Evolutionary conservation across 2,797 vertebrate genomes (phyloP).

Genomic region (Anableps anableps): DNA sequence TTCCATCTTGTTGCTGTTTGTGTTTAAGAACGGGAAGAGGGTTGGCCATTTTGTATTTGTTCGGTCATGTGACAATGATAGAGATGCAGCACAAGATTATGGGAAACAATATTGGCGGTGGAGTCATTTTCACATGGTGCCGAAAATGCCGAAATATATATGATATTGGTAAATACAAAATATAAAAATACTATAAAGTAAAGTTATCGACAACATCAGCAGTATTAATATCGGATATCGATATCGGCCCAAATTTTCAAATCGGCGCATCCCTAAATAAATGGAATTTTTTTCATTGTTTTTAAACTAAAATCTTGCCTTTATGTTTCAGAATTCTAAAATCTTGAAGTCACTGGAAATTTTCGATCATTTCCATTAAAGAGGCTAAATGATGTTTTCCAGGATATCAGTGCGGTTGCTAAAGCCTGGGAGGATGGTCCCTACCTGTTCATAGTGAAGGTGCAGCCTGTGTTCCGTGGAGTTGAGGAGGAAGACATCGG

Average conservation of each 20-base stretch:
- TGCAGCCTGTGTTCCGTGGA: conserved; percentile 66
- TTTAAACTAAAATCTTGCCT: neutral
- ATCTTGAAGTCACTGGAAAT: neutral
- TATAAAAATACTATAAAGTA: neutral
- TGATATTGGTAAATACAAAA: neutral
- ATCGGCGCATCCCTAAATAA: neutral
- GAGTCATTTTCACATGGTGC: neutral
- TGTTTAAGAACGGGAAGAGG: neutral
- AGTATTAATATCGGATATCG: neutral
- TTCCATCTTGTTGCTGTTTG: neutral
- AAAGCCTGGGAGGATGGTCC: conserved; percentile 93
- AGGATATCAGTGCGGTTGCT: conserved; percentile 87
- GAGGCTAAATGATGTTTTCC: neutral
- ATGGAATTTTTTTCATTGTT: neutral
- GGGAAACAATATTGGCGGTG: too few species aligned
- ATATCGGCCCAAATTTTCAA: neutral
- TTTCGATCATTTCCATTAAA: neutral
- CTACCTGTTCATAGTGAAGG: conserved; percentile 91
- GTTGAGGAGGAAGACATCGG: conserved; percentile 48
- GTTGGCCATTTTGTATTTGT: too few species aligned
- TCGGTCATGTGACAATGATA: neutral
- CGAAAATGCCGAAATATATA: neutral
- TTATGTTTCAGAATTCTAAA: neutral
- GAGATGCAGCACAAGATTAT: neutral
- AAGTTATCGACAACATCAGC: neutral